Evolutionary conservation across 1,140 invertebrate genomes (phyloP), one percentile per base, ranked within the genome.

Genomic region (Berghia stephanieae): DNA sequence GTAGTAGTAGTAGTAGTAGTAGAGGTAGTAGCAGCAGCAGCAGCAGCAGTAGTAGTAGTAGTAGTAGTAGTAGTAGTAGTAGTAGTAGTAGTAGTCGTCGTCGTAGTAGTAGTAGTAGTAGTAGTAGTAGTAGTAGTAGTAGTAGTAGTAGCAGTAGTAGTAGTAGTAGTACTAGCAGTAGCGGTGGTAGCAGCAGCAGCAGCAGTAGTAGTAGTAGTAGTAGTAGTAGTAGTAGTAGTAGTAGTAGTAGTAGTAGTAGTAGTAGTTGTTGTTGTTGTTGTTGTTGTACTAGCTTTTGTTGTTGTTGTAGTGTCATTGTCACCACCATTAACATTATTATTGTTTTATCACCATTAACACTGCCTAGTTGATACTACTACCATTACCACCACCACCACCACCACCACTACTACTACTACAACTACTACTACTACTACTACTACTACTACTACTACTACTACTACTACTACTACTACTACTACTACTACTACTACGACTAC

Each of bases 241-340:
- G 46, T 52, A 52, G 46, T 52, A 52, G 46, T 52, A 52, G 46
- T 52, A 52, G 46, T 52, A 52, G 46, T 52, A 52, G 46, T 52
- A 52, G 46, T 52, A 52, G 46, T 52, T 16, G 46, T 52, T 16
- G 46, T 52, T 16, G 46, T 52, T 16, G 46, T 52, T 16, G 46
- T 52, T 16, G 46, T 52, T 16, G 46, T 52, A 52, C 13, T 52
- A 52, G 46, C n/a, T 16, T 13, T 52, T 16, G 46, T 52, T 16
- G 46, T 52, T 16, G 46, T 52, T 16, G 46, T 52, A 52, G 46
- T 52, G 24, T 13, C n/a, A 52, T 13, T 52, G 24, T 13, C n/a
- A 52, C 13, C n/a, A 52, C 13, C n/a, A 52, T 13, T 52, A 52
- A 24, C n/a, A 52, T 13, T 52, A 52, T n/a, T n/a, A n/a, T n/a